Evolutionary conservation across 2,888 invertebrate species (phyloP).

Genomic region (Drosophila eohydei): DNA sequence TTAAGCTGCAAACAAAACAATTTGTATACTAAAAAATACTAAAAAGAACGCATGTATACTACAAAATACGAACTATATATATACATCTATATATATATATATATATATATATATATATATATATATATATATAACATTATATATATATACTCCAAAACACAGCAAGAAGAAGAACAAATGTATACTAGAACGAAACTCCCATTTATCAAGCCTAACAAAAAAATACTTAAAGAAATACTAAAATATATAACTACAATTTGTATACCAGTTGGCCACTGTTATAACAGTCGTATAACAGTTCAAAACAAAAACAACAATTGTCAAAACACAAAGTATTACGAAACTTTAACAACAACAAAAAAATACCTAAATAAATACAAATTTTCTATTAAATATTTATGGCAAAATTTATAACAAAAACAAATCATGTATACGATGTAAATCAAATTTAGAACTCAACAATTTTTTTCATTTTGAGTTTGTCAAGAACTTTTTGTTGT

Average conservation of each 20-base stretch:
- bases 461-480: constrained; percentile 13
- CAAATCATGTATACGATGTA: constrained; percentile 68
- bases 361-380: constrained; percentile 2
- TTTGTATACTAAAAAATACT: constrained; percentile 66
- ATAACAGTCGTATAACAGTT: constrained; percentile 46
- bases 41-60: constrained; percentile 52
- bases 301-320: constrained; percentile 30
- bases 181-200: constrained; percentile 59
- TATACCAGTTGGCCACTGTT: constrained; percentile 57
- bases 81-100: constrained; percentile 14
- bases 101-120: constrained; percentile 35
- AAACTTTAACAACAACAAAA: constrained; percentile 20
- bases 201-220: constrained; percentile 47
- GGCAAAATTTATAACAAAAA: constrained; percentile 37
- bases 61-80: constrained; percentile 52
- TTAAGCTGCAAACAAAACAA: constrained; percentile 63
- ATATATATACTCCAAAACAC: constrained; percentile 35
- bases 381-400: constrained; percentile 58
- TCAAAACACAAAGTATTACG: constrained; percentile 61
- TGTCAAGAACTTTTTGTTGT: constrained; percentile 22
- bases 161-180: constrained; percentile 52
- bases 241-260: constrained; percentile 34
- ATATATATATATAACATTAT: constrained; percentile 30
- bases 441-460: constrained; percentile 59
- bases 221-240: constrained; percentile 9